A percentile compares a stretch with the other conserved stretches of the same genome.
Evolutionary conservation across 2,888 invertebrate species (phyloP).

Genomic region (Epistrophe grossulariae): DNA sequence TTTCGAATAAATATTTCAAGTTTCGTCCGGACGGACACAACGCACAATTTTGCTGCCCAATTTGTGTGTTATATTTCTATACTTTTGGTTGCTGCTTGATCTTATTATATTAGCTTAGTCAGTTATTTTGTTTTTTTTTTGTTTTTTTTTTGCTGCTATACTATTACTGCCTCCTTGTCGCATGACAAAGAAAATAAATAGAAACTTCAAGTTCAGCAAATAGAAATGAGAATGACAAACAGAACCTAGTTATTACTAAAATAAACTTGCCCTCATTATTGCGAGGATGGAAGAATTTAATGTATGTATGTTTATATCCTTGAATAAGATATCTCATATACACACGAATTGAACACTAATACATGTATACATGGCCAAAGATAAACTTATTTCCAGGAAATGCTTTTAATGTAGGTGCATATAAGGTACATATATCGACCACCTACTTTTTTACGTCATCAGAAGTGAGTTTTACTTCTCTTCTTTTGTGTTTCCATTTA

Average conservation of each 20-base stretch:
- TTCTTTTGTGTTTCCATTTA: not conserved
- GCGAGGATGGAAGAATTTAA: not conserved
- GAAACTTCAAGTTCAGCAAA: slow-evolving; percentile 65
- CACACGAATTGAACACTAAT: not conserved
- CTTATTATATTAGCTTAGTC: slow-evolving; percentile 59
- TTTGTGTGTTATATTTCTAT: slow-evolving; percentile 47
- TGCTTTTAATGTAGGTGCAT: slow-evolving; percentile 10
- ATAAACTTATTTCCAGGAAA: slow-evolving; percentile 16
- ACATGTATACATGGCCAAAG: not conserved
- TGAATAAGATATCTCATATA: slow-evolving; percentile 43
- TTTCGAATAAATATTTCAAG: slow-evolving; percentile 44
- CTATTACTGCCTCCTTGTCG: slow-evolving; percentile 1
- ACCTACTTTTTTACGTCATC: slow-evolving; percentile 36
- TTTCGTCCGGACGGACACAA: slow-evolving; percentile 11
- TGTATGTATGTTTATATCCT: slow-evolving; percentile 23
- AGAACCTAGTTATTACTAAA: slow-evolving; percentile 62
- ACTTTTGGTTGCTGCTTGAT: slow-evolving; percentile 45
- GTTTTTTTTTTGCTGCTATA: not conserved
- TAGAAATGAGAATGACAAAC: slow-evolving; percentile 64
- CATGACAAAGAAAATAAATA: slow-evolving; percentile 45
- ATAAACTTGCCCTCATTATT: slow-evolving; percentile 63
- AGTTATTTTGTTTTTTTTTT: slow-evolving; percentile 38
- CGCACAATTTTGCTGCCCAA: slow-evolving; percentile 33
- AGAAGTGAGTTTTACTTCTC: slow-evolving; percentile 34
- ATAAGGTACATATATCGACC: slow-evolving; percentile 22